Percentiles rank a stretch among this genome's conserved stretches.
phyloP scores from a whole-genome alignment of 2,888 invertebrate species.

The Carcina quercana region DNA sequence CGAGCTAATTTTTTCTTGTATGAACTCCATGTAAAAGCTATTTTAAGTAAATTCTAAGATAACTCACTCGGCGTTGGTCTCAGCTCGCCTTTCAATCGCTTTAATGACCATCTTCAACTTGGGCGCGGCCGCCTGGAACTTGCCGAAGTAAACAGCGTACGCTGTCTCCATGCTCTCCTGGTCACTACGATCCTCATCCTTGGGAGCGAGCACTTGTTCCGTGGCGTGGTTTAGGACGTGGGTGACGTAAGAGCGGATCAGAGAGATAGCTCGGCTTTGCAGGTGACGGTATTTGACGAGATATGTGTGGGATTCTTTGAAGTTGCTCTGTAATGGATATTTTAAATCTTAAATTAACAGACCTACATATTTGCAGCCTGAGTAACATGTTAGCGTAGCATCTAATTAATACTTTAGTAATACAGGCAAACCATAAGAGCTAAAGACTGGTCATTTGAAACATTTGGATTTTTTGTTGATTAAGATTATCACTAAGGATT shows the following conservation, averaged over 20 bases:
- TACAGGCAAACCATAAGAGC: too few relatives aligned
- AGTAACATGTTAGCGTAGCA: too few relatives aligned
- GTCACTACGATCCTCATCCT: constrained; percentile 36
- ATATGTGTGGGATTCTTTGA: constrained; percentile 90
- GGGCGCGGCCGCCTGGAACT: constrained; percentile 94
- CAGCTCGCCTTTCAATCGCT: constrained; percentile 86
- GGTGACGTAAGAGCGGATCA: constrained; percentile 86
- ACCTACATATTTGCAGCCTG: not conserved
- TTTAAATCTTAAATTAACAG: not conserved
- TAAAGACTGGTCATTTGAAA: too few relatives aligned
- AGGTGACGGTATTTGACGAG: constrained; percentile 90
- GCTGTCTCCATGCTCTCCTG: constrained; percentile 76
- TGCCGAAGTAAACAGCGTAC: constrained; percentile 93
- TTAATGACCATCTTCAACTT: constrained; percentile 87
- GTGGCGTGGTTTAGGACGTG: constrained; percentile 86
- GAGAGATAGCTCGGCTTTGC: constrained; percentile 83
- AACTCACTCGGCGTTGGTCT: constrained; percentile 82
- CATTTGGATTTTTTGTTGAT: too few relatives aligned
- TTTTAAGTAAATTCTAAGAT: too few relatives aligned
- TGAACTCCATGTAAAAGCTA: too few relatives aligned
- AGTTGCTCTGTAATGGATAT: constrained; percentile 76
- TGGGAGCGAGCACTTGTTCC: constrained; percentile 77
- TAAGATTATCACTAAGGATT: too few relatives aligned
- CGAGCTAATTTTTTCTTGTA: too few relatives aligned
- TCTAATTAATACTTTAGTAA: too few relatives aligned